A percentile compares a stretch with the other conserved stretches of the same genome.
Evolutionary conservation across 2,797 vertebrate species (phyloP).

Genomic region (Pteronotus mesoamericanus): DNA sequence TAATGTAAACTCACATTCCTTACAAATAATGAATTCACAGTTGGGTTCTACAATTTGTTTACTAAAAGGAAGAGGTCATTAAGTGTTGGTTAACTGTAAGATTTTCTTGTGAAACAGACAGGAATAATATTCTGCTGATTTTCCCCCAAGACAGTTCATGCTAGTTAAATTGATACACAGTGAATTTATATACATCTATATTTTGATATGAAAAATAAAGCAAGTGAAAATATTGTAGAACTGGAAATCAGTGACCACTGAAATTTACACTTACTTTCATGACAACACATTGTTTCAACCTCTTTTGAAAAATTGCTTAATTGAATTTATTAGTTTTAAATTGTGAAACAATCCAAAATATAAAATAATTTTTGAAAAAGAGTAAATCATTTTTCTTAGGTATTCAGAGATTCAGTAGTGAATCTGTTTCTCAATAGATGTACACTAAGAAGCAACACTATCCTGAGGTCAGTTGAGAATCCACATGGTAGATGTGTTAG

Average conservation of each 20-base stretch:
- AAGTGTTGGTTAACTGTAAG: constrained; percentile 10
- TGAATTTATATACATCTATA: neutral
- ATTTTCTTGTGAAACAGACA: neutral
- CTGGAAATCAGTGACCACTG: neutral
- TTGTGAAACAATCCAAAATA: neutral
- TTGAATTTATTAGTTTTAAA: neutral
- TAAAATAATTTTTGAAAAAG: neutral
- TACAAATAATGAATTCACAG: constrained; percentile 23
- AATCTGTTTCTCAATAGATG: neutral
- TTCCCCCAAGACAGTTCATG: neutral
- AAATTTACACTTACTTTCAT: neutral
- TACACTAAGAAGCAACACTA: neutral
- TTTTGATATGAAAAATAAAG: constrained; percentile 5
- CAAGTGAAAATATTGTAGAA: neutral
- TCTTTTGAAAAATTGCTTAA: neutral
- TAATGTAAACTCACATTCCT: constrained; percentile 22
- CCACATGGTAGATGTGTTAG: neutral
- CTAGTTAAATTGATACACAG: neutral
- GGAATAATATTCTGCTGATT: neutral
- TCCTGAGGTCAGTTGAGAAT: neutral
- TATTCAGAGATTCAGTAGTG: neutral
- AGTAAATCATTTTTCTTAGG: neutral
- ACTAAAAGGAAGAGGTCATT: constrained; percentile 6
- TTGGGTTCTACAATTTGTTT: neutral
- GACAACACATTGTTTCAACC: neutral